phyloP scores from a whole-genome alignment of 2,888 invertebrate species.

The Trisateles emortualis region DNA sequence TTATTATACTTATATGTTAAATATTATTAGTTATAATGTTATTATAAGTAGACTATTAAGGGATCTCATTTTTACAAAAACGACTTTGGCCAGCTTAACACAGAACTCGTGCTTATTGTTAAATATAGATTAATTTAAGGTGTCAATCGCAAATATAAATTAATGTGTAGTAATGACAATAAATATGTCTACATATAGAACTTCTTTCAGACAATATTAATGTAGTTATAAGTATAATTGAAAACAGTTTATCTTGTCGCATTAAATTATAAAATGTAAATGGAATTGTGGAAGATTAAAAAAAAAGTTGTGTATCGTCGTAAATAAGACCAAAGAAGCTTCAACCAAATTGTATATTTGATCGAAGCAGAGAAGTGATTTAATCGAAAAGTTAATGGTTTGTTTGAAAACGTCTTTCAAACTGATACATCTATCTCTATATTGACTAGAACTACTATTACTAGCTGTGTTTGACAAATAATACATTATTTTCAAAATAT shows the following conservation, averaged over 20 bases:
- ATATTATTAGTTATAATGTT: slow-evolving; percentile 40
- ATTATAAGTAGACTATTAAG: slow-evolving; percentile 47
- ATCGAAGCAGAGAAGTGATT: too few species aligned
- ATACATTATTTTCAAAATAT: slow-evolving; percentile 45
- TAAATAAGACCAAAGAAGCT: too few species aligned
- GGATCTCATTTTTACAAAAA: slow-evolving; percentile 68
- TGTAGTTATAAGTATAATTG: slow-evolving; percentile 13
- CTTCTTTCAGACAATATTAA: slow-evolving; percentile 17
- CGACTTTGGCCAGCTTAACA: slow-evolving; percentile 76
- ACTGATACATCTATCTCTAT: slow-evolving; percentile 51
- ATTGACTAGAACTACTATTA: slow-evolving; percentile 64
- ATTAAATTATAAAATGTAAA: neutral
- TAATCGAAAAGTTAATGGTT: neutral
- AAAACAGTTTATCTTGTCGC: slow-evolving; percentile 4
- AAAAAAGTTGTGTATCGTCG: neutral
- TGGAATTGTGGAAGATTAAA: neutral
- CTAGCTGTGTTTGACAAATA: slow-evolving; percentile 86
- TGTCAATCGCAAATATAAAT: slow-evolving; percentile 81
- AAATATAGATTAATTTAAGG: slow-evolving; percentile 60
- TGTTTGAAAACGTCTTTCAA: slow-evolving; percentile 8
- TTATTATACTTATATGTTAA: slow-evolving; percentile 53
- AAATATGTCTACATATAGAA: slow-evolving; percentile 22
- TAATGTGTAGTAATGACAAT: slow-evolving; percentile 11
- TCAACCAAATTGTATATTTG: too few species aligned
- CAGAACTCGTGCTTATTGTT: slow-evolving; percentile 52